Evolutionary conservation across 1,140 invertebrate genomes (phyloP).

Genomic region (Lordiphosa stackelbergi): DNA sequence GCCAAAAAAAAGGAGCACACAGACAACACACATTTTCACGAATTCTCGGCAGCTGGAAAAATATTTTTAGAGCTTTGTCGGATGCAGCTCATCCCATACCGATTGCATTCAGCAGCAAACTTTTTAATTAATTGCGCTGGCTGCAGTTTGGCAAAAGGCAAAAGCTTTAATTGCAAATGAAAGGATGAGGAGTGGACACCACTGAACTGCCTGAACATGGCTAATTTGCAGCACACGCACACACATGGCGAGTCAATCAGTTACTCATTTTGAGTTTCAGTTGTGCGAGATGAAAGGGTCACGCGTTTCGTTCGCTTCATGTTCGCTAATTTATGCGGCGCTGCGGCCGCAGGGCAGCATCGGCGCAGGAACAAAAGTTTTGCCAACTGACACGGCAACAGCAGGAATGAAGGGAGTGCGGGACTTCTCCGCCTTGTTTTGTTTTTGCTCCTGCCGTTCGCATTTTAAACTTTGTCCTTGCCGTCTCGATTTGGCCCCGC

Average conservation of each 20-base stretch:
- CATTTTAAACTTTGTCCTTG: slow-evolving; percentile 53
- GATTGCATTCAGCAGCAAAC: slow-evolving; percentile 45
- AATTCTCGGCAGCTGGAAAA: slow-evolving; percentile 24
- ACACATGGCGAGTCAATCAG: slow-evolving; percentile 54
- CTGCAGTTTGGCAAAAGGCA: slow-evolving; percentile 13
- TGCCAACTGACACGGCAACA: slow-evolving; percentile 29
- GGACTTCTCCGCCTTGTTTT: slow-evolving; percentile 16
- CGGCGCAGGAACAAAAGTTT: slow-evolving; percentile 52
- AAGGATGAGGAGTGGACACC: background rate
- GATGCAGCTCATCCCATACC: background rate
- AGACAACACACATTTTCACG: background rate
- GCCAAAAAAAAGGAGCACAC: slow-evolving; percentile 11
- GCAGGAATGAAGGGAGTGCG: background rate
- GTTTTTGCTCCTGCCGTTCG: slow-evolving; percentile 46
- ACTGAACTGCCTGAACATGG: slow-evolving; percentile 43
- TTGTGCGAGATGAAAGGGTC: slow-evolving; percentile 10
- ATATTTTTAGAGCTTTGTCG: slow-evolving; percentile 47
- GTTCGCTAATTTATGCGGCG: slow-evolving; percentile 70
- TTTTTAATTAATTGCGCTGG: slow-evolving; percentile 69
- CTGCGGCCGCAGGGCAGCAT: slow-evolving; percentile 44
- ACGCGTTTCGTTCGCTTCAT: slow-evolving; percentile 49
- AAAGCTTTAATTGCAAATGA: slow-evolving; percentile 50
- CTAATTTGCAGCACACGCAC: slow-evolving; percentile 48
- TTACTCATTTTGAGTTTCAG: slow-evolving; percentile 36
- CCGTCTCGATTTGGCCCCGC: slow-evolving; percentile 14